Evolutionary conservation across 2,797 vertebrate genomes (phyloP), one percentile per base, ranked within the genome.

Genomic region (Muscicapa comitata): DNA sequence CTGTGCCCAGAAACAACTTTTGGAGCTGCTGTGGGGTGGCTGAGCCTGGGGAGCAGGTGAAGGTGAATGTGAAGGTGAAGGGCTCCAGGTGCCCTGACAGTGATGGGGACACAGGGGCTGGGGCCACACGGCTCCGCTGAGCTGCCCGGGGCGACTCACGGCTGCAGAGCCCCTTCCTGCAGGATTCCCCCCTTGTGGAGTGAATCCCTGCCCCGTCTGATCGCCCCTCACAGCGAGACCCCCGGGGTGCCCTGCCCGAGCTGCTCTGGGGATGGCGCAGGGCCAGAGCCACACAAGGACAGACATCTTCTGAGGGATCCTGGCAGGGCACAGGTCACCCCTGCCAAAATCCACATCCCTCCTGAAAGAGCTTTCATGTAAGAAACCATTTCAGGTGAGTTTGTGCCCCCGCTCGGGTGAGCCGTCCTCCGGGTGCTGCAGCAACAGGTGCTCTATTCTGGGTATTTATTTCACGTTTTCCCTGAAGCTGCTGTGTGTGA

Each of bases 281-380:
- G 13, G 48, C 29, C 0, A 0, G 10, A 26, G 16, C 0, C 0
- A 31, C 14, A 1, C 1, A 11, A 17, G 21, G 15, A 25, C 35
- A 37, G 11, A 13, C 3, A 3, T 0, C 16, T 8, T 9, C 70
- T 35, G 37, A 29, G 58, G 24, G 19, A 19, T 53, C n/a, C 31
- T 5, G 47, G 42, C 6, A 50, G 28, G n/a, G n/a, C n/a, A n/a
- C n/a, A n/a, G 33, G 28, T 40, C 9, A 29, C 4, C 7, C 10
- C 28, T 40, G 25, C 3, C 17, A 29, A 7, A 61, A n/a, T 1
- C 0, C 29, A 11, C 1, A 1, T 37, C 23, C 21, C 9, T 67
- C 51, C 28, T 19, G 43, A 65, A 35, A 9, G 10, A 55, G 17
- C 6, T 59, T 58, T 54, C 12, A 35, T 8, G 10, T 8, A n/a